Conservation (phyloP, 2,797 vertebrate species). For the Otolemur crassicaudatus region DNA sequence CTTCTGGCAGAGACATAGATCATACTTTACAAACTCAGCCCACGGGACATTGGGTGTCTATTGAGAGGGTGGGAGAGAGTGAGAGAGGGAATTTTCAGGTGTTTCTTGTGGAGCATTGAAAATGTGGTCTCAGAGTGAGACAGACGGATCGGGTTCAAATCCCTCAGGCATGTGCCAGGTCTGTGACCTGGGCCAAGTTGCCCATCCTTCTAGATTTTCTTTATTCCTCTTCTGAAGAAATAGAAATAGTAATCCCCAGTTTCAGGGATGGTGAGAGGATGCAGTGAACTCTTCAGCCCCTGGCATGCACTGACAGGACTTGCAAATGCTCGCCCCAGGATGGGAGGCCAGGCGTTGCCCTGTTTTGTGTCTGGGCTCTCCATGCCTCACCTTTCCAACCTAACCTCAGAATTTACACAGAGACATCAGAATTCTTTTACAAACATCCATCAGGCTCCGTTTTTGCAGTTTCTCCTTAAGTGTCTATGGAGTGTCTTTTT, state of each 20-base stretch:
- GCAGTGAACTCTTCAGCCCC: background rate
- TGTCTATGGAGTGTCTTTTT: conserved; percentile 56
- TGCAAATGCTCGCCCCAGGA: background rate
- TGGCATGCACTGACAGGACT: background rate
- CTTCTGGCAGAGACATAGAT: background rate
- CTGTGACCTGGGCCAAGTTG: background rate
- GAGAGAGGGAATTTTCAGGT: background rate
- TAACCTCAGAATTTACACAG: background rate
- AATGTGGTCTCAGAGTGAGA: background rate
- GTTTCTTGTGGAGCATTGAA: background rate
- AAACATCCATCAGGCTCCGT: background rate
- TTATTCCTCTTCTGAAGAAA: conserved; percentile 24
- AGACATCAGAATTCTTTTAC: conserved; percentile 7
- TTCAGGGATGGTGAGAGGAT: background rate
- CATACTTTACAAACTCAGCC: background rate
- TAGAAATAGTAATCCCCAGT: background rate
- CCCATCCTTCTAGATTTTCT: conserved; percentile 9
- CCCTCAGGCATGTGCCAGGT: background rate
- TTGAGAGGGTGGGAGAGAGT: background rate
- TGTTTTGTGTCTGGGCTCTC: background rate
- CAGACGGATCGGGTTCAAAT: conserved; percentile 49
- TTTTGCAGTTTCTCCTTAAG: conserved; percentile 2
- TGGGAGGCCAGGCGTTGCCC: background rate
- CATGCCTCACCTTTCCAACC: background rate
- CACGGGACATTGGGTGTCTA: background rate